Evolutionary conservation across 1,140 invertebrate species (phyloP).

Genomic region (Leucophenga varia): DNA sequence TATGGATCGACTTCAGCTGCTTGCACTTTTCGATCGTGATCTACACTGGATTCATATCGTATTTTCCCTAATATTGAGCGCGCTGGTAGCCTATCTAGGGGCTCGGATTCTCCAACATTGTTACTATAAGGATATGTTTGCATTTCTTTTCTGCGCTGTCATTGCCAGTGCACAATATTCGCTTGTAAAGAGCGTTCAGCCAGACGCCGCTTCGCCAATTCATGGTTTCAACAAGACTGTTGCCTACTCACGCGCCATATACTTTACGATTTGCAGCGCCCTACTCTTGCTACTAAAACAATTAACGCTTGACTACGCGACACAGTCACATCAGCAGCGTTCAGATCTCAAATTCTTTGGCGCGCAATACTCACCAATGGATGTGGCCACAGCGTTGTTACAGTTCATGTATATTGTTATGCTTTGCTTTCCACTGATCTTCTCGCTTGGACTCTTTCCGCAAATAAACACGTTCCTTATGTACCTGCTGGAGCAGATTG

Average conservation of each 20-base stretch:
- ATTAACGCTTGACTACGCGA: conserved; percentile 39
- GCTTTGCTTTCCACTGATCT: conserved; percentile 88
- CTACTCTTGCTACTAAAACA: conserved; percentile 41
- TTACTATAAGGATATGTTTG: conserved; percentile 89
- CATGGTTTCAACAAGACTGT: conserved; percentile 98
- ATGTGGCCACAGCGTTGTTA: conserved; percentile 68
- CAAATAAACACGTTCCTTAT: conserved; percentile 96
- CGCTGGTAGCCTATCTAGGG: conserved; percentile 84
- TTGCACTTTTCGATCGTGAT: conserved; percentile 93
- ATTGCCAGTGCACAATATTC: conserved; percentile 98
- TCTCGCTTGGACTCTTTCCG: conserved; percentile 91
- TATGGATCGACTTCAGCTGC: conserved; percentile 88
- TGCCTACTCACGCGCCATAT: conserved; percentile 90
- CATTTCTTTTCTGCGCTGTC: conserved; percentile 95
- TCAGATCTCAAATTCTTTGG: conserved; percentile 67
- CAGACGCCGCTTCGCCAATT: conserved; percentile 96
- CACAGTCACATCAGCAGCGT: conserved; percentile 13
- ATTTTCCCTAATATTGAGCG: conserved; percentile 79
- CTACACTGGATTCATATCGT: conserved; percentile 82
- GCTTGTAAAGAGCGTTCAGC: conserved; percentile 96
- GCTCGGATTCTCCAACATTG: conserved; percentile 78
- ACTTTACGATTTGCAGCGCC: conserved; percentile 86
- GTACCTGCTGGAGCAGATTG: conserved; percentile 93
- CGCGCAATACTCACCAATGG: conserved; percentile 68
- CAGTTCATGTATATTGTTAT: conserved; percentile 79